Conservation (phyloP, 1,140 invertebrate species). For the Bombus difficillimus region DNA sequence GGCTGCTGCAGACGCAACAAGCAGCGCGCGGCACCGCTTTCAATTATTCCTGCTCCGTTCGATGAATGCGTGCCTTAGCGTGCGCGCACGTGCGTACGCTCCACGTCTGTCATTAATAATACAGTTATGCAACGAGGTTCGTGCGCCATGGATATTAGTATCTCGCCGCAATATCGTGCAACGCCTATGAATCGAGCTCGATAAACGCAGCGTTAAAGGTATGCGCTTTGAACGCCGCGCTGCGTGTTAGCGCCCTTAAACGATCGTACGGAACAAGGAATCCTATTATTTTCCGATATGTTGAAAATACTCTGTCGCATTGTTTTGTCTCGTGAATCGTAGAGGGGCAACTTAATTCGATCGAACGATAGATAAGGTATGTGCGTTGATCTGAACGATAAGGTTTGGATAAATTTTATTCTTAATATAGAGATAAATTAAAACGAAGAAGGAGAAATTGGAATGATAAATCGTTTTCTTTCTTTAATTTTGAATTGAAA, state of each 20-base stretch:
- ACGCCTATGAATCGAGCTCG: constrained; percentile 37
- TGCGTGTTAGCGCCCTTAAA: background rate
- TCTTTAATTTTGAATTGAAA: too few relatives aligned
- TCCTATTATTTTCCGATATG: background rate
- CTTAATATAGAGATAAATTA: too few relatives aligned
- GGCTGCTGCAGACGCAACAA: too few relatives aligned
- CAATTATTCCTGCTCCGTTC: background rate
- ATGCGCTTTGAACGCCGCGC: constrained; percentile 8
- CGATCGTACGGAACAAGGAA: background rate
- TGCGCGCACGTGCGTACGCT: constrained; percentile 20
- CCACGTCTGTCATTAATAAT: constrained; percentile 57
- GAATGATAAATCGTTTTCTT: too few relatives aligned
- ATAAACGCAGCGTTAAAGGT: constrained; percentile 45
- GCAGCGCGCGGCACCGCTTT: too few relatives aligned
- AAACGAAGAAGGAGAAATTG: too few relatives aligned
- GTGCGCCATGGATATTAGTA: constrained; percentile 44
- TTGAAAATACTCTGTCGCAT: too few relatives aligned
- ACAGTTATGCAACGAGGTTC: constrained; percentile 59
- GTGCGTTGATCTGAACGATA: background rate
- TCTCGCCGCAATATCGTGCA: constrained; percentile 20
- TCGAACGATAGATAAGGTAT: background rate
- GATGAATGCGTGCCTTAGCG: constrained; percentile 34
- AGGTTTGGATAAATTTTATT: too few relatives aligned
- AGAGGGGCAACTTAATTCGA: background rate
- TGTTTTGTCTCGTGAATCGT: background rate